Evolutionary conservation across 92 coral and sea anemone genomes (phyloP), one percentile per base, ranked within the genome.

Genomic region (Pocillopora grandis): DNA sequence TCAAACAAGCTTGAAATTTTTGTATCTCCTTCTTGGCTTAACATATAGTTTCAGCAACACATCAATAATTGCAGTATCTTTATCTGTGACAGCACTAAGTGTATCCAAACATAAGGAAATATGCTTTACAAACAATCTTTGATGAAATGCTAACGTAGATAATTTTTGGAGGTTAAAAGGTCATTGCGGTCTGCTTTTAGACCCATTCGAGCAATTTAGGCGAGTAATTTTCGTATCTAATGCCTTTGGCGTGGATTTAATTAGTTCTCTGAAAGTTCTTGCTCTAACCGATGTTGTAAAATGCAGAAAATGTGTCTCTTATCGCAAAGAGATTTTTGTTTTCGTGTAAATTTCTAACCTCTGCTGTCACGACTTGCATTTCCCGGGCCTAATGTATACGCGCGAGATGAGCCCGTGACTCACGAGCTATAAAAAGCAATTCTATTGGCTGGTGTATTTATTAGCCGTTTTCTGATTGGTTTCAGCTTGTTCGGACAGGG

Each of bases 401-500:
- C 1, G 55, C 70, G 9, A 68, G 42, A 59, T 42, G 65, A 20
- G 71, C 80, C 59, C 72, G 80, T 73, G 86, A 61, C 73, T 73
- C 57, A 52, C n/a, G 62, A 58, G 82, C 75, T 86, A 87, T 81
- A 75, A 89, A 83, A 71, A 62, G 92, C 66, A 19, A 52, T 31
- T n/a, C 72, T 90, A 94, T 94, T 94, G 95, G 98, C 60, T 85
- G 71, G 74, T 60, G 11, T 21, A 36, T 36, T 83, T 84, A 74
- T 62, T 75, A 92, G 82, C 70, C 84, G 81, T 16, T 19, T 66
- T 83, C 12, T 94, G 90, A 92, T 94, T 92, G 98, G 98, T 80
- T 71, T n/a, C 0, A 17, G 65, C 12, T 3, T 7, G 37, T 82
- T 85, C 79, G 75, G 69, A 74, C 48, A 75, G 92, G 92, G 92